Base-by-base conservation (phyloP, 2,797 vertebrate species). In the Acanthornis magna region DNA sequence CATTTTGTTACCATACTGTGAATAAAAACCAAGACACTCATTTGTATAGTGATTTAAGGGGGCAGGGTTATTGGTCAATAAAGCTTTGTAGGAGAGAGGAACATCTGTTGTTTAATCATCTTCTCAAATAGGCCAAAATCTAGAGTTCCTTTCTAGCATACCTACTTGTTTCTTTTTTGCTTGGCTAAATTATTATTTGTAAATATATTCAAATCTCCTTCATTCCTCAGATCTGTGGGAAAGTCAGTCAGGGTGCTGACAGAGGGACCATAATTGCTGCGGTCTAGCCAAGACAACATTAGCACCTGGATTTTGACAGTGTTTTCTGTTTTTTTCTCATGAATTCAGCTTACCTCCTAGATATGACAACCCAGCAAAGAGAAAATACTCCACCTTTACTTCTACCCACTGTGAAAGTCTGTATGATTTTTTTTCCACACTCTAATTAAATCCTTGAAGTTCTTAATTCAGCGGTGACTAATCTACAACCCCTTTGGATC, bases 401-500 rank as follows among this genome's bases (percentile, higher is more conserved):
- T 91, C 66, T 81, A 50, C 22, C 13, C 45, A 14, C 60, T 82
- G 4, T 11, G 47, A 84, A 95, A 91, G 26, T 45, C 72, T 78
- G 17, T 45, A 42, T 11, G 29, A 17, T n/a, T 77, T 91, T 86
- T 65, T 88, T 68, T 42, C 38, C 45, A 60, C 21, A 13, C 20
- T 53, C 32, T 70, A 84, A 91, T 90, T 94, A 91, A 90, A 91
- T 79, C 34, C 62, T 76, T 88, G 77, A 90, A 86, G 57, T 63
- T 85, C 58, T 82, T 95, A 51, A 66, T 86, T 88, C 67, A 88
- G 29, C 77, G 61, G 74, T 86, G 77, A 94, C 77, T 87, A 84
- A 90, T 90, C 40, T 84, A 48, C 74, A 75, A 70, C 38, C 34
- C 32, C 34, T 63, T 72, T 48, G 51, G 51, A 81, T 81, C 66